Conservation (phyloP, 2,888 invertebrate species). For the Ennomos erosarius region DNA sequence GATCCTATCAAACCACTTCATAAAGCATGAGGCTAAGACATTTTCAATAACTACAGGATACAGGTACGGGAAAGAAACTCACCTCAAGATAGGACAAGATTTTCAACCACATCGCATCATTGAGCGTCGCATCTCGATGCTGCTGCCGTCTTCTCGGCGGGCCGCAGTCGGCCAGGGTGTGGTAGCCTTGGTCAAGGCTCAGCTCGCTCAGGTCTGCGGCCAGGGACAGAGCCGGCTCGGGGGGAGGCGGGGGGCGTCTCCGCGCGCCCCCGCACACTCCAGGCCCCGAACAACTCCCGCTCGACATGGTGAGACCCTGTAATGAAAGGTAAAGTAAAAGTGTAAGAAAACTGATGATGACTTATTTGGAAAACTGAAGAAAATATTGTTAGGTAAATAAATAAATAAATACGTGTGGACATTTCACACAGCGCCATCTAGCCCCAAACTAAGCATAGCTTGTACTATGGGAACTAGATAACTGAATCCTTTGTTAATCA, state of each 20-base stretch:
- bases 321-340: no score
- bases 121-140: conserved; percentile 65
- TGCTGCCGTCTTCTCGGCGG: conserved; percentile 67
- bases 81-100: conserved; percentile 77
- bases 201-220: conserved; percentile 83
- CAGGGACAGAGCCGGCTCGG: conserved; percentile 75
- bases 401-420: no score
- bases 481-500: no score
- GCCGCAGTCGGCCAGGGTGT: conserved; percentile 90
- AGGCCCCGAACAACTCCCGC: conserved; percentile 73
- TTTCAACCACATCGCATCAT: conserved; percentile 74
- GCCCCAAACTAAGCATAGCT: no score
- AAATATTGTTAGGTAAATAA: no score
- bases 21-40: no score
- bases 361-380: no score
- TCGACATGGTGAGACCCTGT: conserved; percentile 73
- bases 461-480: no score
- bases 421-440: no score
- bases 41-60: not conserved
- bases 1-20: no score
- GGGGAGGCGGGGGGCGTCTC: conserved; percentile 76
- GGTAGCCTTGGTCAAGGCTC: conserved; percentile 92
- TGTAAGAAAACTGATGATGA: not conserved
- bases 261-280: conserved; percentile 75
- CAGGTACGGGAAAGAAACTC: conserved; percentile 8